phyloP scores from a whole-genome alignment of 1,140 invertebrate species.

The Latrodectus geometricus region DNA sequence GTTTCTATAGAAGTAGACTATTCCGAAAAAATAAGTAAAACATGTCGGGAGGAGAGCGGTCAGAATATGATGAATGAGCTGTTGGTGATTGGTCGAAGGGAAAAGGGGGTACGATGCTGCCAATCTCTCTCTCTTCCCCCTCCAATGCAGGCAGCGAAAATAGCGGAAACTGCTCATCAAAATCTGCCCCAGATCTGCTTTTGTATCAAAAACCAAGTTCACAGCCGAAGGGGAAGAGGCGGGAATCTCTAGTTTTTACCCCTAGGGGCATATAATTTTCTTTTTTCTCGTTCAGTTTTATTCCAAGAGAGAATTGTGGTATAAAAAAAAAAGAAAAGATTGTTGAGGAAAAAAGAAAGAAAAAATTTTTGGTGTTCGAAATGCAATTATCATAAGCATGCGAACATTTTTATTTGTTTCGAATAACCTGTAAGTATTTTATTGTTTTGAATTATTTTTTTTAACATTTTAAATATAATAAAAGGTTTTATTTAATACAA shows the following conservation, averaged over 20 bases:
- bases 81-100: conserved; percentile 42
- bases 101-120: neutral
- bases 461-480: no score
- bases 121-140: neutral
- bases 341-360: neutral
- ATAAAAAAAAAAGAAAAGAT: neutral
- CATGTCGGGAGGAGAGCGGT: conserved; percentile 23
- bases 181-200: neutral
- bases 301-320: neutral
- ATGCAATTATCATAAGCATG: no score
- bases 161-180: neutral
- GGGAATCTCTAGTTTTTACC: neutral
- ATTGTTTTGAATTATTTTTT: no score
- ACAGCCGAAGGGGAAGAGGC: neutral
- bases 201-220: neutral
- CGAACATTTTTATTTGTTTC: no score
- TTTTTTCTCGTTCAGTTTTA: neutral
- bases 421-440: no score
- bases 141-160: conserved; percentile 1
- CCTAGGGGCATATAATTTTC: neutral
- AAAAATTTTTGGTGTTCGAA: neutral
- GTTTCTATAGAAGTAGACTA: conserved; percentile 2
- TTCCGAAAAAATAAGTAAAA: conserved; percentile 37
- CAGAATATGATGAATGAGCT: conserved; percentile 51
- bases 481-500: no score